phyloP scores from a whole-genome alignment of 2,888 invertebrate species.

The Lucinisca nassula region DNA sequence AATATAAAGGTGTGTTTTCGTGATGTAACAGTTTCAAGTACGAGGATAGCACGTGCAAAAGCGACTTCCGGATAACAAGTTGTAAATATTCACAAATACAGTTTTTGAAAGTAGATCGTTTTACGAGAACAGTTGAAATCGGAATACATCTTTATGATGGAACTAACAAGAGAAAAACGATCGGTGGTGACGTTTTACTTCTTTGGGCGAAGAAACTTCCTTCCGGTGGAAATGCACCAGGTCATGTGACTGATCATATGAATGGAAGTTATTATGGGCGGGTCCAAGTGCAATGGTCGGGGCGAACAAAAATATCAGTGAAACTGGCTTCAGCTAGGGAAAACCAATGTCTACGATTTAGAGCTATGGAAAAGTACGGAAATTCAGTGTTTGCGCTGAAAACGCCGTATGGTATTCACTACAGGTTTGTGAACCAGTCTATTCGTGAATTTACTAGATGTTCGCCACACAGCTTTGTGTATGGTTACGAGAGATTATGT shows the following conservation, averaged over 20 bases:
- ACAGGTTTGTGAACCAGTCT: neutral
- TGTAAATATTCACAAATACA: neutral
- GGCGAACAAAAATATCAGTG: neutral
- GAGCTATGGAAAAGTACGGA: neutral
- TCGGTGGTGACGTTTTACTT: neutral
- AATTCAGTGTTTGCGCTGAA: neutral
- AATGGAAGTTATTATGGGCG: neutral
- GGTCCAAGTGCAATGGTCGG: neutral
- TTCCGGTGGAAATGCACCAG: neutral
- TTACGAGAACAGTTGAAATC: neutral
- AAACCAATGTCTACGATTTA: neutral
- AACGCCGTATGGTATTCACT: neutral
- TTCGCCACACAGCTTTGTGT: neutral
- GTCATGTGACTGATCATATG: conserved; percentile 2
- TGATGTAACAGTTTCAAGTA: no score
- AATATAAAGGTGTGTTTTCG: no score
- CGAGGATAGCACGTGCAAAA: neutral
- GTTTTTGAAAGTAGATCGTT: neutral
- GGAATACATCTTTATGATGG: neutral
- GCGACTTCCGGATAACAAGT: neutral
- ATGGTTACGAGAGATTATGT: neutral
- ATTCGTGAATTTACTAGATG: neutral
- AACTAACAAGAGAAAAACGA: neutral
- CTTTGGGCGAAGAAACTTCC: neutral
- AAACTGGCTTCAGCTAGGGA: neutral